Evolutionary conservation across 2,797 vertebrate species (phyloP).

Genomic region (Acanthurus leucopareius): DNA sequence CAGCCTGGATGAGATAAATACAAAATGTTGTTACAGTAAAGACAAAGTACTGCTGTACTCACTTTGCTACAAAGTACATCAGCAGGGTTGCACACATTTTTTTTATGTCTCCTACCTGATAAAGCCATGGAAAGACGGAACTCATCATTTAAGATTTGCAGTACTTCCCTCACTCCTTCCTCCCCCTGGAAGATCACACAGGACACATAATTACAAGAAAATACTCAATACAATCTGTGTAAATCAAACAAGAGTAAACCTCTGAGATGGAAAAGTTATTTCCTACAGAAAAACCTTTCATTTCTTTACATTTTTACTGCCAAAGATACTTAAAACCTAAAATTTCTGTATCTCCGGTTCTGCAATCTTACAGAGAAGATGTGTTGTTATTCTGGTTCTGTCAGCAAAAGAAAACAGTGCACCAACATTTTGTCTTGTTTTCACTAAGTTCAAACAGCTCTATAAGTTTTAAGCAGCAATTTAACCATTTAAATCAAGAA

Average conservation of each 20-base stretch:
- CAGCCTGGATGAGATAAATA: slow-evolving; percentile 85
- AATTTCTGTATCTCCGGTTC: too few species aligned
- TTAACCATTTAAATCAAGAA: not conserved
- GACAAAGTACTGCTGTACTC: not conserved
- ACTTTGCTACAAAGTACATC: not conserved
- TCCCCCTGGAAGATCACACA: slow-evolving; percentile 87
- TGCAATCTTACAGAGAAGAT: too few species aligned
- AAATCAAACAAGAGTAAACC: not conserved
- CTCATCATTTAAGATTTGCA: slow-evolving; percentile 94
- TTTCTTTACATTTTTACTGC: too few species aligned
- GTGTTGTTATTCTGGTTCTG: not conserved
- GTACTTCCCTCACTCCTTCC: slow-evolving; percentile 89
- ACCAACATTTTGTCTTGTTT: not conserved
- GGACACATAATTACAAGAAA: not conserved
- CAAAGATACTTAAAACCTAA: too few species aligned
- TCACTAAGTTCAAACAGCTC: not conserved
- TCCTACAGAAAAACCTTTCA: too few species aligned
- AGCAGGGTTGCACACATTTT: not conserved
- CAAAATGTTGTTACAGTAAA: not conserved
- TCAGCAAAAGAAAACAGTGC: not conserved
- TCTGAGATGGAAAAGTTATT: too few species aligned
- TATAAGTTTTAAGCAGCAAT: not conserved
- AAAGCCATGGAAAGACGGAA: slow-evolving; percentile 93
- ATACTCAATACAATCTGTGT: not conserved
- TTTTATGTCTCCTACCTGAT: slow-evolving; percentile 84